phyloP scores from a whole-genome alignment of 2,797 vertebrate species.

The Sebastes taczanowskii region DNA sequence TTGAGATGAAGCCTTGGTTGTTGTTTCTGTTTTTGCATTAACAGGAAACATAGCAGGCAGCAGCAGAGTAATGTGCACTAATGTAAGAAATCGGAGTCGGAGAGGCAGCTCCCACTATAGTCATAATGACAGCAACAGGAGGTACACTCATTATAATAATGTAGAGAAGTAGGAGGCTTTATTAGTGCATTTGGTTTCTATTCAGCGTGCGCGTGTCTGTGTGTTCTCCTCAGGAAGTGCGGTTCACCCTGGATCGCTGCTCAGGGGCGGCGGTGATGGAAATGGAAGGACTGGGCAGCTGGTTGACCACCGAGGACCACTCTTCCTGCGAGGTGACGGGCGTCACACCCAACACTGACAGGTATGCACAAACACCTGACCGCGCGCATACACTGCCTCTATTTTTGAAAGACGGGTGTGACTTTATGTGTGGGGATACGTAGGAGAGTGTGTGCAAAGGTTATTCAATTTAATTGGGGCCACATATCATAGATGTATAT shows the following conservation, averaged over 20 bases:
- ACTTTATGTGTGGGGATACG: neutral
- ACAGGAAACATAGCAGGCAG: neutral
- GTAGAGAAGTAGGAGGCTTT: neutral
- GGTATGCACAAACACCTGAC: constrained; percentile 54
- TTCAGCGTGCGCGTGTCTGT: neutral
- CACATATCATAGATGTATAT: too few species aligned
- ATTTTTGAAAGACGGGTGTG: neutral
- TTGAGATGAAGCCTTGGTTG: neutral
- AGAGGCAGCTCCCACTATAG: neutral
- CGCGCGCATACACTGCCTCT: neutral
- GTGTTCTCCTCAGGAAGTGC: constrained; percentile 78
- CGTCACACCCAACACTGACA: constrained; percentile 81
- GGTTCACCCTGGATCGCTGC: constrained; percentile 88
- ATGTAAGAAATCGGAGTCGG: constrained; percentile 25
- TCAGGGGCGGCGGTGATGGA: constrained; percentile 83
- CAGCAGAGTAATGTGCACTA: neutral
- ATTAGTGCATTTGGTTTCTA: neutral
- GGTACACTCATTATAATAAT: neutral
- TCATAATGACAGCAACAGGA: neutral
- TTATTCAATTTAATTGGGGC: neutral
- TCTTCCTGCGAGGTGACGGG: constrained; percentile 85
- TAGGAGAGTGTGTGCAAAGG: neutral
- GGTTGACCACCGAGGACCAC: constrained; percentile 87
- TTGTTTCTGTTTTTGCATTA: neutral
- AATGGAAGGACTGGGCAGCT: constrained; percentile 86